phyloP scores from a whole-genome alignment of 2,113 vertebrate genomes.

The Ibidorhyncha struthersii region DNA sequence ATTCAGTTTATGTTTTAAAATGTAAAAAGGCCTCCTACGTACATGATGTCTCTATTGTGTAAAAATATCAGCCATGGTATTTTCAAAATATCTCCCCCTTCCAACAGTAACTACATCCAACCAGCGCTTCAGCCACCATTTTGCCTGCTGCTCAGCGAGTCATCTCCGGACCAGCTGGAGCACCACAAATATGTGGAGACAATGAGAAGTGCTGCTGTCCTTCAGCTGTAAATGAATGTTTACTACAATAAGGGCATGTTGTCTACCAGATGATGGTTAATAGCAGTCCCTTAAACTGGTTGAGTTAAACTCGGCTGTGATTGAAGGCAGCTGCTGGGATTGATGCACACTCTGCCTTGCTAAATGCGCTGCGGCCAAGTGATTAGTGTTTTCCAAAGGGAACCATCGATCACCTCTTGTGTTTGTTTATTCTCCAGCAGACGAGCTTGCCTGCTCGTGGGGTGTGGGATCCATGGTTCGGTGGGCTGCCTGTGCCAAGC shows the following conservation, averaged over 20 bases:
- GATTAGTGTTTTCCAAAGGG: constrained; percentile 31
- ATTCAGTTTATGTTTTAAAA: constrained; percentile 49
- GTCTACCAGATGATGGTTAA: constrained; percentile 8
- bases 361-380: not conserved
- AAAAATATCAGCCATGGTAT: constrained; percentile 51
- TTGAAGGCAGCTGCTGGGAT: constrained; percentile 48
- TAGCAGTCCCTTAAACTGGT: not conserved
- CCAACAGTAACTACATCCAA: not conserved
- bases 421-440: not conserved
- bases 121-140: not conserved
- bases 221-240: not conserved
- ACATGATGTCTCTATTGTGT: constrained; percentile 61
- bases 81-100: constrained; percentile 26
- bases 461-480: not conserved
- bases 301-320: not conserved
- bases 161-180: not conserved
- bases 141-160: not conserved
- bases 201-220: not conserved
- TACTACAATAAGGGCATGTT: not conserved
- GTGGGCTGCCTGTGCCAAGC: not conserved
- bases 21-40: constrained; percentile 51
- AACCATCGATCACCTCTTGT: constrained; percentile 3
- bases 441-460: not conserved
- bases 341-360: not conserved
- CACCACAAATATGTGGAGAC: not conserved